A percentile compares a stretch with the other conserved stretches of the same genome.
phyloP scores from a whole-genome alignment of 2,113 vertebrate species.

The Rhabdomys dilectus region DNA sequence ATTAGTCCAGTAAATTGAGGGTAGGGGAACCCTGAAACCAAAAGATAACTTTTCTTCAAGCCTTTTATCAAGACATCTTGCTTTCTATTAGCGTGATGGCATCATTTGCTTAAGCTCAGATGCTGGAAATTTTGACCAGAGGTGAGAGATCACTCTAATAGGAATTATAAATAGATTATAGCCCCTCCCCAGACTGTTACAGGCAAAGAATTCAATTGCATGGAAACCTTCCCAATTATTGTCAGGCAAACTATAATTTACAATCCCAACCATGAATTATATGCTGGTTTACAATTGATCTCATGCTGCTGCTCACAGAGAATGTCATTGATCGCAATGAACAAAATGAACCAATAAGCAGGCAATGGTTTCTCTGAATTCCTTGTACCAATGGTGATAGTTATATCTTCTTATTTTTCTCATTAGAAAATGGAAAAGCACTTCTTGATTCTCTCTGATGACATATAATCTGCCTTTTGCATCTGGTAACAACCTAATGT shows the following conservation, averaged over 20 bases:
- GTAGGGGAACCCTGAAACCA: conserved; percentile 72
- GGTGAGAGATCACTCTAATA: conserved; percentile 82
- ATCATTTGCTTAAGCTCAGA: conserved; percentile 89
- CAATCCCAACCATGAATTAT: conserved; percentile 85
- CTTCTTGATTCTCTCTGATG: conserved; percentile 53
- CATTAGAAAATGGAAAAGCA: conserved; percentile 70
- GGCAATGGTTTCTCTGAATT: conserved; percentile 80
- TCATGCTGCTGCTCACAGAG: conserved; percentile 84
- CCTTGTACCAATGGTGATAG: conserved; percentile 68
- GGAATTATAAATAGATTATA: conserved; percentile 83
- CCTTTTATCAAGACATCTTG: conserved; percentile 76
- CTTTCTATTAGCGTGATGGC: conserved; percentile 87
- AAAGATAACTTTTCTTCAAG: conserved; percentile 80
- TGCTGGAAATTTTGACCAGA: conserved; percentile 76
- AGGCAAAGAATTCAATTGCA: conserved; percentile 82
- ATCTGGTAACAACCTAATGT: not conserved
- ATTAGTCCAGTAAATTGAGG: conserved; percentile 48
- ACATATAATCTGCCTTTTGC: not conserved
- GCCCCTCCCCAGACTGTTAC: conserved; percentile 78
- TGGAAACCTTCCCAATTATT: conserved; percentile 84
- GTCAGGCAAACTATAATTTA: conserved; percentile 88
- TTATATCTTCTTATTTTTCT: conserved; percentile 60
- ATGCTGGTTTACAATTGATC: conserved; percentile 89
- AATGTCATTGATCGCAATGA: conserved; percentile 88
- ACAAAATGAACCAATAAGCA: conserved; percentile 84